These are phyloP conservation scores for Tethya wilhelma DNA, from an alignment of 37 sponge, comb jelly and placozoan species.

Conservation along the genomic window DNA sequence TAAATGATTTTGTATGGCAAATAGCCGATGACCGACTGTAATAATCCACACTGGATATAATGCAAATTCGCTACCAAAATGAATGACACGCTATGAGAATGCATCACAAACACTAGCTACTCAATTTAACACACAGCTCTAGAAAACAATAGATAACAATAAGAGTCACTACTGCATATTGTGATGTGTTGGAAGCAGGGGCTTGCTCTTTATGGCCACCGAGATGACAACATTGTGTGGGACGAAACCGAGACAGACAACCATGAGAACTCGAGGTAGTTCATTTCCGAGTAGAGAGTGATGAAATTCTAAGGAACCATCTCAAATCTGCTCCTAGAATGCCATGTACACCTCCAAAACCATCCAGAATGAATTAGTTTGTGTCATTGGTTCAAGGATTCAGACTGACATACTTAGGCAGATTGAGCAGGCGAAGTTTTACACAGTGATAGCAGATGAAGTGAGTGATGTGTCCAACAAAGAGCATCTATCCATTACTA, in stretches of 20 bases:
- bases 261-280: constrained; percentile 58
- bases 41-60: no score
- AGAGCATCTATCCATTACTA: constrained; percentile 1
- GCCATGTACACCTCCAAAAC: constrained; percentile 1
- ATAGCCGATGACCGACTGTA: no score
- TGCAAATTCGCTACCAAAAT: neutral
- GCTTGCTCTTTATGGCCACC: no score
- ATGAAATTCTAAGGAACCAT: constrained; percentile 52
- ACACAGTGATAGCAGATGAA: neutral
- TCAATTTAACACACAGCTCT: neutral
- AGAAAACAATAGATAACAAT: neutral
- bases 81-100: neutral
- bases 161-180: neutral
- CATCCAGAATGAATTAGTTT: constrained; percentile 8
- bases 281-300: constrained; percentile 54
- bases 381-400: constrained; percentile 20
- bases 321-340: constrained; percentile 23
- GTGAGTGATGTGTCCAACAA: neutral
- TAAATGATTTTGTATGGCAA: no score
- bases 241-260: constrained; percentile 17
- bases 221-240: constrained; percentile 51
- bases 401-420: constrained; percentile 1
- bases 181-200: constrained; percentile 70
- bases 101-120: neutral
- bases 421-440: constrained; percentile 1